Percentiles rank a stretch among this genome's conserved stretches.
Conservation (phyloP, 2,797 vertebrate species). For the Sebastes steindachneri region DNA sequence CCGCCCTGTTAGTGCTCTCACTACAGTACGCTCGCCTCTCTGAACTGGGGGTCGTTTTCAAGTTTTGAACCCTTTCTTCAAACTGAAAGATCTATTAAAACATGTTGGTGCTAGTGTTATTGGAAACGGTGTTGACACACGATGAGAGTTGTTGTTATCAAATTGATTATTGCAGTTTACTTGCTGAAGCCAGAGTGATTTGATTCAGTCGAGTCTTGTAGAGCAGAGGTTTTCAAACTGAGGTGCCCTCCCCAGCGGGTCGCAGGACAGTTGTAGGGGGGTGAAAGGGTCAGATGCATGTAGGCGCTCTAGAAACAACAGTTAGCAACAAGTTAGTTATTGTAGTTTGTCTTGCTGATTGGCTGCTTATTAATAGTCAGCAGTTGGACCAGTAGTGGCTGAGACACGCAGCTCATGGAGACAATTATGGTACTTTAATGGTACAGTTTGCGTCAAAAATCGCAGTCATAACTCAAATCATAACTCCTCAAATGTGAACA, state of each 20-base stretch:
- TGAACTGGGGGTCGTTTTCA: slow-evolving; percentile 44
- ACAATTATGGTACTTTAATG: no score
- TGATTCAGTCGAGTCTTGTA: neutral
- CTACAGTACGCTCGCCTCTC: neutral
- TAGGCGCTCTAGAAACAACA: neutral
- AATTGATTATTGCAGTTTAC: neutral
- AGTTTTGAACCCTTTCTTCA: neutral
- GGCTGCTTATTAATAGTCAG: no score
- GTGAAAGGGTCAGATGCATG: neutral
- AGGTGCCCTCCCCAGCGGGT: no score
- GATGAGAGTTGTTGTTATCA: neutral
- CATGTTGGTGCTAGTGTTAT: neutral
- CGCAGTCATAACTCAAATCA: no score
- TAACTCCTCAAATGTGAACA: no score
- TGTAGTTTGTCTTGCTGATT: neutral
- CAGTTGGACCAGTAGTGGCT: no score
- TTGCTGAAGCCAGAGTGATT: neutral
- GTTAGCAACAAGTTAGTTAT: neutral
- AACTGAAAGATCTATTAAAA: neutral
- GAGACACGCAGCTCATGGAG: no score
- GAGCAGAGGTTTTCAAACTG: neutral
- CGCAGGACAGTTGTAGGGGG: neutral
- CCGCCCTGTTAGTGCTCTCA: neutral
- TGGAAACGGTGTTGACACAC: neutral
- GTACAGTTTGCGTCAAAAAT: no score